Percentiles rank a stretch among this genome's conserved stretches.
These are phyloP conservation scores for Anas flavirostris DNA, from an alignment of 2,797 vertebrate genomes.

Conservation along the genomic window DNA sequence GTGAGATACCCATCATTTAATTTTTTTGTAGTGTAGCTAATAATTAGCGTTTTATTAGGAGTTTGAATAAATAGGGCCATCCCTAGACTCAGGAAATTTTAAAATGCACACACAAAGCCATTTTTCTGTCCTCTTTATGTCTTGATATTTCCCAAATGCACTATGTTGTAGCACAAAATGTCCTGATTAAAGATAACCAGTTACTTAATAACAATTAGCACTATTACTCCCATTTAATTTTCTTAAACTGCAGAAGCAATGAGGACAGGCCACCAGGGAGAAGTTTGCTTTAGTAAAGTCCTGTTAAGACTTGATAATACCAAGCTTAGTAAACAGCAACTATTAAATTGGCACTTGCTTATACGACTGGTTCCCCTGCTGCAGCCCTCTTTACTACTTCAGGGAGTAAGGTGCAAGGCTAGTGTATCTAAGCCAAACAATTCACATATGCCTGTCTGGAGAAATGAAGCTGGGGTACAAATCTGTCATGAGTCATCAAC, in stretches of 20 bases:
- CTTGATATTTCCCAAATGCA: not conserved
- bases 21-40: not conserved
- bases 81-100: not conserved
- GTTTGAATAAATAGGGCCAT: not conserved
- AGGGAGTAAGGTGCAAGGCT: not conserved
- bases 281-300: not conserved
- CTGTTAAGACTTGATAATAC: not conserved
- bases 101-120: not conserved
- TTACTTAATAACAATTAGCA: not conserved
- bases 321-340: not conserved
- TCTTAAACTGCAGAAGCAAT: not conserved
- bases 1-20: not conserved
- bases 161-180: fast-evolving
- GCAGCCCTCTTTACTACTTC: not conserved
- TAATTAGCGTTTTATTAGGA: not conserved
- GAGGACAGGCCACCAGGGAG: not conserved
- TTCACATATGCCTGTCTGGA: not conserved
- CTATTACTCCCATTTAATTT: not conserved
- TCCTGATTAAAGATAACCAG: not conserved
- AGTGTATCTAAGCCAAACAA: not conserved
- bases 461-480: not conserved
- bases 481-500: not conserved
- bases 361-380: not conserved
- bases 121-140: not conserved
- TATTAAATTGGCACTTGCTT: not conserved